Base-by-base conservation (phyloP, 2,797 vertebrate genomes). In the Macropus fuliginosus region DNA sequence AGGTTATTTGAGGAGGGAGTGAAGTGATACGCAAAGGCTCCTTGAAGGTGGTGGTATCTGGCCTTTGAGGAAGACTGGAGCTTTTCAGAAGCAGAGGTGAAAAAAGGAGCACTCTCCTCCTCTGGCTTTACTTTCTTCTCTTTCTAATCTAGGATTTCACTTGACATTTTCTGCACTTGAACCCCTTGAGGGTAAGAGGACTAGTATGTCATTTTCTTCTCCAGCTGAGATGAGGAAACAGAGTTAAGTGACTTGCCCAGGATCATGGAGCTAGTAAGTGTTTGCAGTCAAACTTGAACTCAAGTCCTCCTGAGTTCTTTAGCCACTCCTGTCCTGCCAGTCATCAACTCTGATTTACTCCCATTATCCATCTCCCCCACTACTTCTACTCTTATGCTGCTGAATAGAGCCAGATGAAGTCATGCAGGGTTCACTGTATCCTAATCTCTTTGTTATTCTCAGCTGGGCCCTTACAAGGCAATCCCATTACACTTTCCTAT, bases 341-440 rank as follows among this genome's bases (percentile, higher is more conserved):
- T 31, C 29, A 29, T 31, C 62, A 66, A 5, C 8, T 13, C 62
- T 16, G 34, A 66, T n/a, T 66, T 66, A 66, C 12, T 66, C 34
- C 62, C 62, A 5, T 66, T 18, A 66, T 16, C 14, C 34, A 18
- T 66, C 62, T 66, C 14, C 14, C 57, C 34, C 62, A 5, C 34
- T n/a, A 18, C 13, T n/a, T 34, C 59, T 34, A 5, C 34, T 66
- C 14, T 16, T n/a, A 66, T 16, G 13, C 57, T 31, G 29, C 59
- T 34, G 59, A 62, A 62, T 62, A 62, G 59, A 34, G 31, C 3
- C 3, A 5, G 13, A 66, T 34, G 62, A 66, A 66, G 34, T 74
- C 62, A n/a, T 40, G 6, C 18, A 6, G 62, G 1, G 0, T n/a
- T 6, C 34, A 18, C 14, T 18, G 5, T 2, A 74, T 18, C 0